Evolutionary conservation across 2,113 vertebrate species (phyloP), one percentile per base, ranked within the genome.

Genomic region (Henicopernis longicauda): DNA sequence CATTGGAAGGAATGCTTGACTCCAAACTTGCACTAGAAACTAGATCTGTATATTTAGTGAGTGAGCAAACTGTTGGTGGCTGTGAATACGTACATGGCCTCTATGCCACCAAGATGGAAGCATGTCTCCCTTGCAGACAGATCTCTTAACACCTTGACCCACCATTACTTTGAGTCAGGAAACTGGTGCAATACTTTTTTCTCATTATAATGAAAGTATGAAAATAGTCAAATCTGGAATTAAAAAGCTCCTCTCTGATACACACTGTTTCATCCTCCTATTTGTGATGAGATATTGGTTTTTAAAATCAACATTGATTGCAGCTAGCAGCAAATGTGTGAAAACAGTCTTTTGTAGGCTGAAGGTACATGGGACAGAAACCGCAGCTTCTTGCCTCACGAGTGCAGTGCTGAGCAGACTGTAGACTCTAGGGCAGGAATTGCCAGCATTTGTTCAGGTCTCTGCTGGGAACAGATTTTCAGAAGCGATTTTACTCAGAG

Each of bases 11-110:
- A 95, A 97, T 94, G 96, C 85, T 96, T 94, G 95, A 97, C 96
- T 95, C 95, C 97, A 95, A 97, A 95, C 91, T 97, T 97, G 94
- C 96, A 91, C 89, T 90, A 96, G 97, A 97, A 98, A 98, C 93
- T 90, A 88, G 97, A 96, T 96, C 97, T 96, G 96, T 97, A 81
- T 94, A 96, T 94, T 97, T 96, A 97, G 90, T 94, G 94, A 97
- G 91, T 66, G 94, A 97, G 95, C 97, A 96, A 97, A 95, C 94
- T 95, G 96, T 89, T 97, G 96, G 98, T 98, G 95, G 93, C 96
- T 95, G 69, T 40, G 98, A 97, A 95, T 69, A 77, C 11, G 7
- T 85, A 78, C 83, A 34, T 8, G 12, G 84, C 61, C 47, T 76
- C 91, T 63, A 50, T 90, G 96, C 96, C 97, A 97, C 94, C 83